Evolutionary conservation across 2,113 vertebrate genomes (phyloP), one percentile per base, ranked within the genome.

Genomic region (Daboia siamensis): DNA sequence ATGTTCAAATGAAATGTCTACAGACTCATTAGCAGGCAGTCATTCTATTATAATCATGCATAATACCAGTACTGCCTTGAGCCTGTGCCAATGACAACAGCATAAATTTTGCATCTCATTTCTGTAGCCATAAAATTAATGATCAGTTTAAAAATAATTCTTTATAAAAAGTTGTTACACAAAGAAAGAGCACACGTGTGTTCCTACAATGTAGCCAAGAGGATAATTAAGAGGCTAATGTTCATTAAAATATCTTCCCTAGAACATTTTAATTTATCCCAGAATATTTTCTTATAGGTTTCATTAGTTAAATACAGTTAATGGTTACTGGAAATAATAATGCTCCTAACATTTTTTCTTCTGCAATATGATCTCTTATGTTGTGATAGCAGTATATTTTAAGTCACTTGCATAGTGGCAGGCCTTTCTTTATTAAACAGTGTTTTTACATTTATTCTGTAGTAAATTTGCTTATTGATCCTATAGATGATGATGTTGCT

Each of bases 91-190:
- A 98, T 96, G 98, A 98, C 97, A 98, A 98, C 97, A 98, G 97
- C 97, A 98, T 98, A 98, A 98, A 98, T 98, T 98, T 95, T 97
- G 97, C 96, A 98, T 98, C 98, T 98, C 97, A 98, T 98, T 98
- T 98, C 97, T 97, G 92, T 94, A 97, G 97, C 95, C 97, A 97
- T 98, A 98, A 98, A 98, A 98, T 98, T 98, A 98, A 98, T 97
- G 98, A 98, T 97, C 98, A 98, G 97, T 97, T 98, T 97, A 97
- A 98, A 98, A 98, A 98, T 98, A 97, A 97, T 98, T 98, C 97
- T 98, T 97, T 96, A 96, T 97, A 97, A 96, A 92, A 98, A 98
- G 97, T 98, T 98, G 98, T 97, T 97, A 95, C 95, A 44, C 96
- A 97, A 97, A 97, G 96, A 96, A 97, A 97, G 97, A 95, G 97